These are phyloP conservation scores for Orius insidiosus DNA, from an alignment of 1,140 invertebrate species.

Conservation along the genomic window DNA sequence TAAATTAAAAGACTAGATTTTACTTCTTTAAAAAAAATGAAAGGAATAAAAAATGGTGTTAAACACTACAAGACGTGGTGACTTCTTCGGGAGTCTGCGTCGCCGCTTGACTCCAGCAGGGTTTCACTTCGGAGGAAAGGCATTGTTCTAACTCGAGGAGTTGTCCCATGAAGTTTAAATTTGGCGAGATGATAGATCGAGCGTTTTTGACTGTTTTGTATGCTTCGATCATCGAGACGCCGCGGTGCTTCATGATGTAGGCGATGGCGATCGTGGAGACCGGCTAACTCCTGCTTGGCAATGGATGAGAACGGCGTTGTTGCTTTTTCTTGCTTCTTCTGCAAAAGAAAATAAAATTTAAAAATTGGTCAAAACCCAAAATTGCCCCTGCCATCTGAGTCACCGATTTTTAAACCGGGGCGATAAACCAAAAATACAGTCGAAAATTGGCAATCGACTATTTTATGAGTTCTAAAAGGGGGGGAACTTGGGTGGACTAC, in stretches of 20 bases:
- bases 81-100: background rate
- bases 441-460: too few relatives aligned
- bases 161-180: constrained; percentile 95
- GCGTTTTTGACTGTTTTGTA: constrained; percentile 74
- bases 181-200: constrained; percentile 83
- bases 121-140: constrained; percentile 25
- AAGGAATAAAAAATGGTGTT: background rate
- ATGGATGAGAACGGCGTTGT: constrained; percentile 72
- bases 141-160: constrained; percentile 71
- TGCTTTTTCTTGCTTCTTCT: constrained; percentile 67
- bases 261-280: constrained; percentile 90
- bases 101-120: constrained; percentile 1
- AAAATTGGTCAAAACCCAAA: background rate
- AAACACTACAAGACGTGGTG: constrained; percentile 5
- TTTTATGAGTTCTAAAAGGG: too few relatives aligned
- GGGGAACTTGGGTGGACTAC: too few relatives aligned
- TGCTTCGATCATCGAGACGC: constrained; percentile 72
- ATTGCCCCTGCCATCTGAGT: background rate
- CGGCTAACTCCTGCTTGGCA: constrained; percentile 90
- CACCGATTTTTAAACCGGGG: too few relatives aligned
- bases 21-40: too few relatives aligned
- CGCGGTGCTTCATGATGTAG: constrained; percentile 81
- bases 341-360: constrained; percentile 32
- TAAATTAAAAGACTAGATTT: too few relatives aligned
- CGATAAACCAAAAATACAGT: too few relatives aligned